A percentile compares a stretch with the other conserved stretches of the same genome.
Evolutionary conservation across 2,888 invertebrate species (phyloP).

Genomic region (Craniophora ligustri): DNA sequence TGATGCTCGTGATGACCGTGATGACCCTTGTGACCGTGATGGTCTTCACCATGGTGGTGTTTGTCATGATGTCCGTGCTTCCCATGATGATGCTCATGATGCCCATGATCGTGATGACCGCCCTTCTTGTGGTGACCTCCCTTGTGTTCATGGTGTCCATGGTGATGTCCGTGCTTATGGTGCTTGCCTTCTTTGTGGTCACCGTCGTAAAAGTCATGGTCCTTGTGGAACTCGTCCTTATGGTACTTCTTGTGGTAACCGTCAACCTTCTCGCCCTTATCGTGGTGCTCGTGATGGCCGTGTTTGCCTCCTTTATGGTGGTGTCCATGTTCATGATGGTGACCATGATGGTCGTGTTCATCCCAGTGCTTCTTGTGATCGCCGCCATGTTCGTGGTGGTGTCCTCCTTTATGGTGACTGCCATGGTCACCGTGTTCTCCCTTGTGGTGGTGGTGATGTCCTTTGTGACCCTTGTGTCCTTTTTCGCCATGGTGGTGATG

Average conservation of each 20-base stretch:
- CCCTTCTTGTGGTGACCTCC: conserved; percentile 83
- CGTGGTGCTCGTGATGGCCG: conserved; percentile 81
- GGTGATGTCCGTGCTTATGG: conserved; percentile 81
- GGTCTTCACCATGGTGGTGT: conserved; percentile 78
- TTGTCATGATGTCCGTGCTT: conserved; percentile 80
- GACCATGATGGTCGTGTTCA: conserved; percentile 78
- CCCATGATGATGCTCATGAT: conserved; percentile 80
- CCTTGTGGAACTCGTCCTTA: conserved; percentile 83
- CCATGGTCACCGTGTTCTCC: conserved; percentile 80
- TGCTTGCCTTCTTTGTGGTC: conserved; percentile 83
- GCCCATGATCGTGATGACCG: conserved; percentile 79
- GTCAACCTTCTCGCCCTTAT: conserved; percentile 80
- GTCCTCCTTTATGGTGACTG: conserved; percentile 78
- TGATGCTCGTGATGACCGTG: conserved; percentile 84
- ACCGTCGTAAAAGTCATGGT: conserved; percentile 84
- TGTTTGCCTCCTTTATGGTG: conserved; percentile 83
- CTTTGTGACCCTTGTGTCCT: conserved; percentile 81
- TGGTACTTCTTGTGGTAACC: conserved; percentile 85
- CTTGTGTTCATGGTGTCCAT: conserved; percentile 79
- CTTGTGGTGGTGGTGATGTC: conserved; percentile 82
- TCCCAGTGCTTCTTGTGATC: conserved; percentile 82
- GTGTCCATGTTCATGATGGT: conserved; percentile 81
- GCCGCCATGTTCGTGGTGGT: conserved; percentile 80
- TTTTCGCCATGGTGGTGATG: conserved; percentile 80
- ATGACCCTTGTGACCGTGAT: conserved; percentile 82